Base-by-base conservation (phyloP, 2,888 invertebrate species). In the Cancer borealis region DNA sequence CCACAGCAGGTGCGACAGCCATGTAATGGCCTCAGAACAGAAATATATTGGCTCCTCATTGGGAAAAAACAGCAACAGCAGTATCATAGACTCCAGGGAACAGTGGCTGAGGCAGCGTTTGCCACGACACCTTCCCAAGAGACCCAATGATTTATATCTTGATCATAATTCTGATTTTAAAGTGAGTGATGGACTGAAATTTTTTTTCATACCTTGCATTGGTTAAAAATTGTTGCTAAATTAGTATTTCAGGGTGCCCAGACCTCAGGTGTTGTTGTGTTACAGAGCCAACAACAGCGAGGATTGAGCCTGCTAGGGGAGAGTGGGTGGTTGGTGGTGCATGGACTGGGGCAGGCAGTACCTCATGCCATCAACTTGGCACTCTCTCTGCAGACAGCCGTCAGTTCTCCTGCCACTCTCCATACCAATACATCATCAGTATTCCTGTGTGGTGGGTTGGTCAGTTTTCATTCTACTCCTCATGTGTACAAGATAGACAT, bases 21-120 rank as follows among this genome's bases (percentile, higher is more conserved):
- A 92, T 92, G 92, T 92, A 39, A 92, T 92, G 92, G 92, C 92
- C 87, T 88, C 92, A 45, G 92, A 92, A 60, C n/a, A 49, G 60
- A 88, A 87, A 88, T 87, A 88, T 60, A n/a, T 39, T 39, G 39
- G 39, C 84, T 84, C 87, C n/a, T 54, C 92, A 39, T 87, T 88
- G 10, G 45, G 54, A n/a, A 60, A 54, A 30, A 45, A 4, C 60
- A 88, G 60, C 54, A 92, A n/a, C 30, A 45, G 45, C 39, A 54
- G 10, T 21, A 39, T 0, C 54, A 92, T 92, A 54, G 92, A 92
- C 54, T 88, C 92, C 17, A 89, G 89, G 26, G 93, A 93, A 45
- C 89, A 73, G 90, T 79, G 88, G 88, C 26, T 93, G 39, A 45
- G 93, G 46, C 93, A 89, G 73, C 88, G 73, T 39, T 79, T 93